Evolutionary conservation across 2,113 vertebrate species (phyloP).

Genomic region (Coracopsis vasa): DNA sequence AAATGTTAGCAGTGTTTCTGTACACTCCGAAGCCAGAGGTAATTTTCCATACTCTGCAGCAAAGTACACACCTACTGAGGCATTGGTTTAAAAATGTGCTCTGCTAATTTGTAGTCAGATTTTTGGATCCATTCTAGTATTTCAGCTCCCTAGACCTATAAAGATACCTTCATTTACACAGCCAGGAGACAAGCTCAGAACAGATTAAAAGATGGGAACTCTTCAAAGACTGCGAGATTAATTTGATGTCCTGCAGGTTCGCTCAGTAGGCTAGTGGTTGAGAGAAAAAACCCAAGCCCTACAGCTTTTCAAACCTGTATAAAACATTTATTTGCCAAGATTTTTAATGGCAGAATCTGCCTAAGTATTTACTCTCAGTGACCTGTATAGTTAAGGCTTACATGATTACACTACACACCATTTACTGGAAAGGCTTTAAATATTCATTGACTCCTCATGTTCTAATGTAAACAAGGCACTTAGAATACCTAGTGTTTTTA

Average conservation of each 20-base stretch:
- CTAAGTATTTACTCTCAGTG: slow-evolving; percentile 41
- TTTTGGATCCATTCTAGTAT: neutral
- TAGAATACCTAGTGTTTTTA: slow-evolving; percentile 30
- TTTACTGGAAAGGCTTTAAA: slow-evolving; percentile 62
- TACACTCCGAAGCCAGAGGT: neutral
- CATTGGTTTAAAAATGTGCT: neutral
- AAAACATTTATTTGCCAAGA: slow-evolving; percentile 53
- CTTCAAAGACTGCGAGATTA: slow-evolving; percentile 32
- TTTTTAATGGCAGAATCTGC: slow-evolving; percentile 48
- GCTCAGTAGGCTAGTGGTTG: neutral
- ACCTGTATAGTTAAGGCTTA: slow-evolving; percentile 44
- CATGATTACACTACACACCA: slow-evolving; percentile 45
- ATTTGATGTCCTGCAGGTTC: slow-evolving; percentile 36
- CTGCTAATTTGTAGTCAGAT: neutral
- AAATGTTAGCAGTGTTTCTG: neutral
- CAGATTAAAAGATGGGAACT: slow-evolving; percentile 21
- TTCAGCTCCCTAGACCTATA: neutral
- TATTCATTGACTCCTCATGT: slow-evolving; percentile 51
- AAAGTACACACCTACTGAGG: neutral
- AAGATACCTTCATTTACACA: neutral
- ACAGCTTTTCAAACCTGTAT: slow-evolving; percentile 14
- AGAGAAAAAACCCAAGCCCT: neutral
- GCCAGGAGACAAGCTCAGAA: slow-evolving; percentile 1
- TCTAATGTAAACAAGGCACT: slow-evolving; percentile 62
- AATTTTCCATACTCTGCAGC: neutral